Conservation (phyloP, 1,140 invertebrate species). For the Notospermus geniculatus region DNA sequence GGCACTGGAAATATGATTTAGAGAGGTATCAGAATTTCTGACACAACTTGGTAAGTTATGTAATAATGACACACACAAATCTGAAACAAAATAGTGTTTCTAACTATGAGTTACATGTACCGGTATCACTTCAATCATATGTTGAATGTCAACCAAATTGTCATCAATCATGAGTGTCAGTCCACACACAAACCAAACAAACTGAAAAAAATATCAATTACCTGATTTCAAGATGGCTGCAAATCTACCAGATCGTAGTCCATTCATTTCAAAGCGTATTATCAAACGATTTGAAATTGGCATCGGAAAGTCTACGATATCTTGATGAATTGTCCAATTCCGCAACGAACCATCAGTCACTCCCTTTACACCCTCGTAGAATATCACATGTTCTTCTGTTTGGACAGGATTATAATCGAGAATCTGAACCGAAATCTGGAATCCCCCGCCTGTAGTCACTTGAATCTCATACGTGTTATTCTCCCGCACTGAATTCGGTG, state of each 20-base stretch:
- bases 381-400: slow-evolving; percentile 42
- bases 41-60: no score
- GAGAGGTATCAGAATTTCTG: no score
- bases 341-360: slow-evolving; percentile 12
- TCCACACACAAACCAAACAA: no score
- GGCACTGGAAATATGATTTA: no score
- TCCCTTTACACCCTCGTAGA: slow-evolving; percentile 34
- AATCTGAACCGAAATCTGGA: slow-evolving; percentile 34
- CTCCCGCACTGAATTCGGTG: slow-evolving; percentile 21
- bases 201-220: slow-evolving; percentile 33
- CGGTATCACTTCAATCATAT: no score
- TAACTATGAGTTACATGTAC: background rate
- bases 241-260: slow-evolving; percentile 43
- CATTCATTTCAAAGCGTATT: slow-evolving; percentile 34
- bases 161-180: no score
- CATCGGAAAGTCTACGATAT: slow-evolving; percentile 51
- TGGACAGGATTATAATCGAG: slow-evolving; percentile 51
- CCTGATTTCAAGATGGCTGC: slow-evolving; percentile 45
- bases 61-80: no score
- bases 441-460: slow-evolving; percentile 15
- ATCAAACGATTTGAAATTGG: slow-evolving; percentile 36
- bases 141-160: no score
- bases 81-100: no score
- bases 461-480: slow-evolving; percentile 31
- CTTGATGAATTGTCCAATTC: slow-evolving; percentile 46